Evolutionary conservation across 2,888 invertebrate species (phyloP).

Genomic region (Uloborus plumipes): DNA sequence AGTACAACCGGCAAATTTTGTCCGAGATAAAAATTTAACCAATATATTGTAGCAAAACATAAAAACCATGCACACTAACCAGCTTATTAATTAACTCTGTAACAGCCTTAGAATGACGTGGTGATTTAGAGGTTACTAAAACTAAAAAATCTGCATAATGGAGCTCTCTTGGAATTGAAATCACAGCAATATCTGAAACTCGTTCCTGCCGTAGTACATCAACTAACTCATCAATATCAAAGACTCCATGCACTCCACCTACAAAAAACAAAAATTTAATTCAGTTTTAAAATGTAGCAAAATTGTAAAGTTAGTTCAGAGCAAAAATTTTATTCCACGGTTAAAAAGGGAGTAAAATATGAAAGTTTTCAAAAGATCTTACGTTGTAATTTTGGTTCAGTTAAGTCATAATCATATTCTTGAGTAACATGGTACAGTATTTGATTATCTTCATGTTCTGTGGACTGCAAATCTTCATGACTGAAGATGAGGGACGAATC

Average conservation of each 20-base stretch:
- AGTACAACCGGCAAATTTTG: too few species aligned
- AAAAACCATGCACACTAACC: slow-evolving; percentile 41
- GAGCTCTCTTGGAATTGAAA: slow-evolving; percentile 80
- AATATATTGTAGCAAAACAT: too few species aligned
- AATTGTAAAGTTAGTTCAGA: background rate
- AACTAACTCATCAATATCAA: slow-evolving; percentile 88
- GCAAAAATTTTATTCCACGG: background rate
- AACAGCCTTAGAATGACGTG: slow-evolving; percentile 71
- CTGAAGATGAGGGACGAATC: slow-evolving; percentile 43
- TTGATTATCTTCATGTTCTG: background rate
- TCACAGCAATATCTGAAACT: slow-evolving; percentile 85
- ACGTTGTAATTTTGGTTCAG: slow-evolving; percentile 18
- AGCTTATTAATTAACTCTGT: slow-evolving; percentile 67
- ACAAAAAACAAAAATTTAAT: slow-evolving; percentile 68
- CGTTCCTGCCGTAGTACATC: slow-evolving; percentile 83
- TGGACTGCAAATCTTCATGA: slow-evolving; percentile 29
- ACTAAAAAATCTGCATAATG: slow-evolving; percentile 89
- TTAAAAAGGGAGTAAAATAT: background rate
- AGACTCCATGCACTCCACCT: slow-evolving; percentile 89
- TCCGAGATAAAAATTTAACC: too few species aligned
- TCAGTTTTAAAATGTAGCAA: background rate
- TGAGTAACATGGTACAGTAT: slow-evolving; percentile 27
- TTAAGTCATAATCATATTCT: background rate
- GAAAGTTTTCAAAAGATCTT: slow-evolving; percentile 1
- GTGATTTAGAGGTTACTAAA: slow-evolving; percentile 76